Evolutionary conservation across 2,113 vertebrate species (phyloP).

Genomic region (Indicator maculatus): DNA sequence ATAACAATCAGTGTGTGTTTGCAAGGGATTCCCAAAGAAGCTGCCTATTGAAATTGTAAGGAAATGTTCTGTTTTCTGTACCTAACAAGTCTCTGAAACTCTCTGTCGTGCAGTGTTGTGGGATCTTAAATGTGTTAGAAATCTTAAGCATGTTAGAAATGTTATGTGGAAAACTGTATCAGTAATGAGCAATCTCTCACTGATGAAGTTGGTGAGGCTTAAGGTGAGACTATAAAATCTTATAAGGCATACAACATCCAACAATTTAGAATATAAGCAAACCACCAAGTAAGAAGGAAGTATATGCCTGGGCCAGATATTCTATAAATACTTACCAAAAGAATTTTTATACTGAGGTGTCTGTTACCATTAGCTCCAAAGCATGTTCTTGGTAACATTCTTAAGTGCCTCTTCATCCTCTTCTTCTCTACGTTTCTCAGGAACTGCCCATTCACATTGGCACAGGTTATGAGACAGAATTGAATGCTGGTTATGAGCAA

Average conservation of each 20-base stretch:
- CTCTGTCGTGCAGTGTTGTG: not conserved
- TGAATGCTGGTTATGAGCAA: not conserved
- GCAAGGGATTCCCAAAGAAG: not conserved
- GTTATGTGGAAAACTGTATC: not conserved
- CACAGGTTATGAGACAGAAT: not conserved
- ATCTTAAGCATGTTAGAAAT: not conserved
- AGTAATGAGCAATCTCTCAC: not conserved
- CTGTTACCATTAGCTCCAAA: not conserved
- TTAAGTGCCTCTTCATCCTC: not conserved
- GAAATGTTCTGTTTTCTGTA: not conserved
- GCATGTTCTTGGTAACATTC: not conserved
- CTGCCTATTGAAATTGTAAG: not conserved
- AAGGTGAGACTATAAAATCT: not conserved
- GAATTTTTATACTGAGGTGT: not conserved
- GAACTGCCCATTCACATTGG: not conserved
- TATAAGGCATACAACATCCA: not conserved
- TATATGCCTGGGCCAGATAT: not conserved
- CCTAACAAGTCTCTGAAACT: not conserved
- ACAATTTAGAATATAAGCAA: not conserved
- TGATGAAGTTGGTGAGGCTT: not conserved
- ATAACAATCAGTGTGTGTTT: not conserved
- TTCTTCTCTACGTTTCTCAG: not conserved
- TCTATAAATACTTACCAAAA: not conserved
- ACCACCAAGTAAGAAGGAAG: not conserved
- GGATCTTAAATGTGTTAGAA: not conserved